phyloP scores from a whole-genome alignment of 2,113 vertebrate species.

The Atractosteus spatula region DNA sequence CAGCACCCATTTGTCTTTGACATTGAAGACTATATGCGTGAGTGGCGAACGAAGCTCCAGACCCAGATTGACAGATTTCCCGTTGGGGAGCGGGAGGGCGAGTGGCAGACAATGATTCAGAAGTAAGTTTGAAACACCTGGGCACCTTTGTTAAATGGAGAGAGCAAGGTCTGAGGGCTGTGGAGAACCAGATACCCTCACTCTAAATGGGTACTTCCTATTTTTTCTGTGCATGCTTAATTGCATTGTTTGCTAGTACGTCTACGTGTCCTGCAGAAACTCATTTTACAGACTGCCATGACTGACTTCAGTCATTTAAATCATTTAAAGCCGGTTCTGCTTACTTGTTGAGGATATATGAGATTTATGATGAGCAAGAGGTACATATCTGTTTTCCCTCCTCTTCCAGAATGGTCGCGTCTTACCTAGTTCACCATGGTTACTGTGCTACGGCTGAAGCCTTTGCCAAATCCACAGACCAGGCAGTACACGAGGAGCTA shows the following conservation, averaged over 20 bases:
- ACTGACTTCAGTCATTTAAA: too few species aligned
- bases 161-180: too few species aligned
- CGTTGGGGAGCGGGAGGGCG: slow-evolving; percentile 89
- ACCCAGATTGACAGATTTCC: slow-evolving; percentile 92
- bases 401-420: slow-evolving; percentile 90
- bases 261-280: too few species aligned
- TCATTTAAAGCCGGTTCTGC: too few species aligned
- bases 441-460: slow-evolving; percentile 95
- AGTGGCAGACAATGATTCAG: slow-evolving; percentile 96
- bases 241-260: too few species aligned
- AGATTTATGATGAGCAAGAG: too few species aligned
- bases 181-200: too few species aligned
- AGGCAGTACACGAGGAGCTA: slow-evolving; percentile 93
- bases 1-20: slow-evolving; percentile 98
- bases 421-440: slow-evolving; percentile 96
- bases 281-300: too few species aligned
- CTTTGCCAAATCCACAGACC: slow-evolving; percentile 93
- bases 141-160: too few species aligned
- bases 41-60: slow-evolving; percentile 94
- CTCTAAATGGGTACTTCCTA: too few species aligned
- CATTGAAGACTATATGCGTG: slow-evolving; percentile 98
- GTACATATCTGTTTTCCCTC: slow-evolving; percentile 7
- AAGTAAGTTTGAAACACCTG: slow-evolving; percentile 70
- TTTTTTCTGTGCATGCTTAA: too few species aligned
- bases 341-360: not conserved